Evolutionary conservation across 2,113 vertebrate genomes (phyloP), one percentile per base, ranked within the genome.

Genomic region (Centrocercus urophasianus): DNA sequence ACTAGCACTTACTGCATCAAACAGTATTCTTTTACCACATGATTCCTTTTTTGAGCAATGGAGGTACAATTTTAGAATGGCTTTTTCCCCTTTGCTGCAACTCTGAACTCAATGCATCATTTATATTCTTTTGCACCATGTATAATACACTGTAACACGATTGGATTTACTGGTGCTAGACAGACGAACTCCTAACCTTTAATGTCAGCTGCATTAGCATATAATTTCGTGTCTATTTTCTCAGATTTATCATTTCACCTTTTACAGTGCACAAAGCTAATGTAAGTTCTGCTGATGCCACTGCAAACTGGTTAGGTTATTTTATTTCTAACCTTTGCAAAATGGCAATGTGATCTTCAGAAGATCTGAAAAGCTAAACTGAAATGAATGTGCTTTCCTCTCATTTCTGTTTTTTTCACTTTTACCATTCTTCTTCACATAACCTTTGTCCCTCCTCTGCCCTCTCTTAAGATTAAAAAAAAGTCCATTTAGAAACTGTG

Each of bases 171-270:
- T 93, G 93, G 93, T 83, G 76, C 95, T 92, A 95, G 93, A 91
- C 92, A 95, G 94, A 86, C 2, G 30, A 95, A 95, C 93, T 91
- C 64, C 79, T 95, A 95, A 95, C 96, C 96, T 96, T 95, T 96
- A 95, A 96, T 95, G 96, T 95, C 96, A 95, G 86, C 42, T 83
- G 74, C 83, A 96, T 97, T 97, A 96, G 94, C 95, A 96, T 96
- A 96, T 92, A 93, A 97, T 97, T 96, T 96, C 90, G 85, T 94
- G 93, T 96, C 93, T 96, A 92, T 96, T 96, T 96, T 95, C 95
- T 96, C 83, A 94, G 94, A 96, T 97, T 97, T 96, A 96, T 95
- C 92, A 97, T 97, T 94, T 96, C 95, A 96, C 95, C 94, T 96
- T 96, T 96, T 83, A 82, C 80, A 95, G 88, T 80, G 93, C 90